phyloP scores from a whole-genome alignment of 2,113 vertebrate species.

The Entomyzon cyanotis region DNA sequence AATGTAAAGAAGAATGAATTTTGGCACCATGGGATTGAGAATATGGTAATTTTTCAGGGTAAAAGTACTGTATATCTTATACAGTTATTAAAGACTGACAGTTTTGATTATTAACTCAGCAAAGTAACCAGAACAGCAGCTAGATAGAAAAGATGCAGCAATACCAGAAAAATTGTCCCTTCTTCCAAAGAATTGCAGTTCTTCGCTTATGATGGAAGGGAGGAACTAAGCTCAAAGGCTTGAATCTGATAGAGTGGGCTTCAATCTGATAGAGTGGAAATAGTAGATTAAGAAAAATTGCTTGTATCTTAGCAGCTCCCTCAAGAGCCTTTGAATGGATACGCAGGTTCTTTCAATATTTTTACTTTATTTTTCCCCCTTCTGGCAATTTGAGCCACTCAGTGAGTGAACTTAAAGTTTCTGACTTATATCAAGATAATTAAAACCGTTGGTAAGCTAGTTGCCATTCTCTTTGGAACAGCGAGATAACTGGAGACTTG shows the following conservation, averaged over 20 bases:
- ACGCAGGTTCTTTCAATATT: neutral
- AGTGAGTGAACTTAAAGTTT: neutral
- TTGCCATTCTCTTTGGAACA: neutral
- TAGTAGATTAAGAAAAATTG: neutral
- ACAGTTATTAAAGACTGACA: neutral
- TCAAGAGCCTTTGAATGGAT: neutral
- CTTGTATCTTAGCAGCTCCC: neutral
- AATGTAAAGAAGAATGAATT: neutral
- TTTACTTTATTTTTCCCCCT: rapidly evolving
- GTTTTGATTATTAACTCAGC: neutral
- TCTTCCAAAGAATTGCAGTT: neutral
- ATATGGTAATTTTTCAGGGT: neutral
- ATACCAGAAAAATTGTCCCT: neutral
- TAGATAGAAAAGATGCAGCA: neutral
- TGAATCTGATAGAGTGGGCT: neutral
- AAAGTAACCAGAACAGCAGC: neutral
- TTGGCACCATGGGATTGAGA: neutral
- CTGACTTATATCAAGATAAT: neutral
- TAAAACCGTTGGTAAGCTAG: neutral
- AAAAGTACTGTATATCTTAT: neutral
- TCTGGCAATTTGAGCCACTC: neutral
- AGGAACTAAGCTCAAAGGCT: neutral
- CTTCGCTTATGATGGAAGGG: neutral
- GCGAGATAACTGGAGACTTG: neutral
- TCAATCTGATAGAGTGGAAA: neutral